These are phyloP conservation scores for Oostethus manadensis DNA, from an alignment of 2,113 vertebrate genomes.

Conservation along the genomic window DNA sequence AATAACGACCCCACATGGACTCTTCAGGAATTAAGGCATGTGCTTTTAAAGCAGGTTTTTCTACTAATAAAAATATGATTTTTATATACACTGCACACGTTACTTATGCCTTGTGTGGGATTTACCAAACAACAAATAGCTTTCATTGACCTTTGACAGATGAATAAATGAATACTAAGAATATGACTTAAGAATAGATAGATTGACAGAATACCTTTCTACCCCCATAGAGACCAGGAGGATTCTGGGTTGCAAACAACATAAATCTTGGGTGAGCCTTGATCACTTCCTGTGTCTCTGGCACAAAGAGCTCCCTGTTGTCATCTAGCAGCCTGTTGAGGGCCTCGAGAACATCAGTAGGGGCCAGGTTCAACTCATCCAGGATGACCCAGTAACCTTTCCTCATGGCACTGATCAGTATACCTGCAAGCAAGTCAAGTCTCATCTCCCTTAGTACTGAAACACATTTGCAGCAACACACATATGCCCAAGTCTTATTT, in stretches of 20 bases:
- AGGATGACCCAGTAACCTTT: slow-evolving; percentile 97
- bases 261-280: slow-evolving; percentile 92
- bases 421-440: slow-evolving; percentile 63
- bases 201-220: slow-evolving; percentile 79
- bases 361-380: slow-evolving; percentile 94
- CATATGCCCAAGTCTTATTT: too few species aligned
- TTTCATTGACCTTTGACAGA: too few species aligned
- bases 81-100: too few species aligned
- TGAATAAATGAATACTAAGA: too few species aligned
- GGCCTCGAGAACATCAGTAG: slow-evolving; percentile 94
- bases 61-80: too few species aligned
- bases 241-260: slow-evolving; percentile 97
- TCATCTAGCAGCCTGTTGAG: slow-evolving; percentile 93
- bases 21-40: too few species aligned
- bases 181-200: neutral
- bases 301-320: slow-evolving; percentile 91
- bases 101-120: too few species aligned
- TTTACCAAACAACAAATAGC: too few species aligned
- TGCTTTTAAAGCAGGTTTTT: too few species aligned
- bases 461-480: neutral
- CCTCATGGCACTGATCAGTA: slow-evolving; percentile 94
- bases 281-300: slow-evolving; percentile 94
- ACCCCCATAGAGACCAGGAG: slow-evolving; percentile 93
- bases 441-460: neutral
- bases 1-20: too few species aligned